Evolutionary conservation across 37 sponge, comb jelly and placozoan genomes (phyloP).

Genomic region (Oscarella lobularis): DNA sequence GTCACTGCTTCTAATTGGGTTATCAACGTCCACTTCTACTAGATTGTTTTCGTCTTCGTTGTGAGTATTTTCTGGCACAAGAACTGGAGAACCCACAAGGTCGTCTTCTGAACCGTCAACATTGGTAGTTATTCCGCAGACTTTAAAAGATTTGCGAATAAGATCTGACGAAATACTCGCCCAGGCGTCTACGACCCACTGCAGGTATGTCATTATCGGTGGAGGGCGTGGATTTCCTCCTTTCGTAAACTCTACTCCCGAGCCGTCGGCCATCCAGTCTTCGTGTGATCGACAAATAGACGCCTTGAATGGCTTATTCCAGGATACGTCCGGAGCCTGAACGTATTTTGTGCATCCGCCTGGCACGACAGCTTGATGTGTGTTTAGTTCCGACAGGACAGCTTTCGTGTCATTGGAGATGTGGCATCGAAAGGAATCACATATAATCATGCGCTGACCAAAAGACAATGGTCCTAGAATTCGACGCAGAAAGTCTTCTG

Average conservation of each 20-base stretch:
- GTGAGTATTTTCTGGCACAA: no score
- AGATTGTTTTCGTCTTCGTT: no score
- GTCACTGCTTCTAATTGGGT: no score
- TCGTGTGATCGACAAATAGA: conserved; percentile 10
- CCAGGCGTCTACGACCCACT: conserved; percentile 42
- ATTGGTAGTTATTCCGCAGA: conserved; percentile 25
- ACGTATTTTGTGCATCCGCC: conserved; percentile 22
- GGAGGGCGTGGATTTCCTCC: conserved; percentile 40
- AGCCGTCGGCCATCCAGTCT: conserved; percentile 28
- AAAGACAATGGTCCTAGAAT: conserved; percentile 16
- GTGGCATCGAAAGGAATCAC: conserved; percentile 53
- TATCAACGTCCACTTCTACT: no score
- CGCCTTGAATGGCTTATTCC: conserved; percentile 34
- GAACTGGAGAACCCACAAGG: background rate
- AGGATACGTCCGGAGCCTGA: conserved; percentile 35
- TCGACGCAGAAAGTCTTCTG: conserved; percentile 21
- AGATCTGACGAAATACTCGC: conserved; percentile 13
- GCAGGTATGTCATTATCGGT: conserved; percentile 1
- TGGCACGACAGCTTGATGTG: conserved; percentile 23
- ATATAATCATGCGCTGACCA: conserved; percentile 17
- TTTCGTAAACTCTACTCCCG: conserved; percentile 21
- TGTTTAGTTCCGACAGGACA: background rate
- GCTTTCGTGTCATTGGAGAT: conserved; percentile 3
- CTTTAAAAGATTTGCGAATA: conserved; percentile 18
- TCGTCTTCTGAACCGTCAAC: conserved; percentile 22